These are phyloP conservation scores for Euwallacea fornicatus DNA, from an alignment of 1,140 invertebrate genomes.

Conservation along the genomic window DNA sequence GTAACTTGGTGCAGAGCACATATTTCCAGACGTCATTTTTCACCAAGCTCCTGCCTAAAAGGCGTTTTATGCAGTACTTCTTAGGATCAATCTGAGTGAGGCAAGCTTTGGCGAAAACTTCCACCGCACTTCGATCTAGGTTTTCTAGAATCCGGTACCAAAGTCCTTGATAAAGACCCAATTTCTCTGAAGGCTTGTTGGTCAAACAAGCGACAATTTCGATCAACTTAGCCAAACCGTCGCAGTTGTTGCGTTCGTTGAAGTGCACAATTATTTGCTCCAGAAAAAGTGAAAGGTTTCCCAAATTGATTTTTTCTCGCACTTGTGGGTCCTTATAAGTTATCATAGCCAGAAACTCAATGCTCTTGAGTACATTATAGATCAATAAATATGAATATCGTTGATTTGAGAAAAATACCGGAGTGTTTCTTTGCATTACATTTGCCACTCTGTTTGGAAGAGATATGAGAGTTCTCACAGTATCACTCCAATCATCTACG, in stretches of 20 bases:
- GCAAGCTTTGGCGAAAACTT: slow-evolving; percentile 54
- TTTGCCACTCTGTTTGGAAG: slow-evolving; percentile 71
- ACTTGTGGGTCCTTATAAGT: slow-evolving; percentile 42
- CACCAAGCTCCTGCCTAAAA: slow-evolving; percentile 54
- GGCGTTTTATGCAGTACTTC: slow-evolving; percentile 45
- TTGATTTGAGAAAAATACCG: slow-evolving; percentile 61
- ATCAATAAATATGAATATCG: slow-evolving; percentile 62
- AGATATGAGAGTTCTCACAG: slow-evolving; percentile 64
- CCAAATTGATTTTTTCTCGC: slow-evolving; percentile 51
- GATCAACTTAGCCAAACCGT: slow-evolving; percentile 54
- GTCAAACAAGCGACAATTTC: slow-evolving; percentile 51
- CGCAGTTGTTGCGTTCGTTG: slow-evolving; percentile 53
- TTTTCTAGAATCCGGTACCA: slow-evolving; percentile 50
- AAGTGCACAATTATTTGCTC: slow-evolving; percentile 64
- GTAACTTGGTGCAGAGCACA: slow-evolving; percentile 60
- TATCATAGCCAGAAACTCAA: slow-evolving; percentile 61
- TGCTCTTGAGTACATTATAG: slow-evolving; percentile 60
- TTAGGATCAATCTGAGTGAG: slow-evolving; percentile 50
- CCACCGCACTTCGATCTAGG: slow-evolving; percentile 55
- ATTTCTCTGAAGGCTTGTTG: slow-evolving; percentile 38
- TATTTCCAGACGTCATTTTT: slow-evolving; percentile 59
- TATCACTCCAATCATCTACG: slow-evolving; percentile 56
- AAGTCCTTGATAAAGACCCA: slow-evolving; percentile 31
- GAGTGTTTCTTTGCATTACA: slow-evolving; percentile 58
- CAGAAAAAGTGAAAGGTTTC: slow-evolving; percentile 59